Evolutionary conservation across 2,797 vertebrate genomes (phyloP), one percentile per base, ranked within the genome.

Genomic region (Sylvia borin): DNA sequence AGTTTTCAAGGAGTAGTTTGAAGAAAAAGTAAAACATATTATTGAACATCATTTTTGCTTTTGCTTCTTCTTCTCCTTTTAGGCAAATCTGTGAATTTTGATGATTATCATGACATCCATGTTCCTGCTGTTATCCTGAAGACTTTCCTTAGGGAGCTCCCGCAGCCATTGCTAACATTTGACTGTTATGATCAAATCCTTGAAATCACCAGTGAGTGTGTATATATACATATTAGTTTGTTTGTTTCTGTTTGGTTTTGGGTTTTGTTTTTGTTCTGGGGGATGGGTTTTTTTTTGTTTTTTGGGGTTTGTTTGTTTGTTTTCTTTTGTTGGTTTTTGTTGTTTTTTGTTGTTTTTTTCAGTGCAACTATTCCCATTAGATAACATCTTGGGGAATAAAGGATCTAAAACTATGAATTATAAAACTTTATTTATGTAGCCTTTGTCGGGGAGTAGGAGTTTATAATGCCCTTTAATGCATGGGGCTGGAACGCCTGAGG

Each of bases 131-230:
- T 98, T 79, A 98, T 98, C 97, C 97, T 99, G 67, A 99, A 99
- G 98, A 98, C 98, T 26, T 99, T 99, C 68, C 98, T 99, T 47
- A 93, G 98, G 51, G 98, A 99, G 91, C 98, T 99, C 22, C 98
- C 98, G 4, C 98, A 99, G 75, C 99, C 99, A 0, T 97, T 99
- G 84, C 96, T 99, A 66, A 99, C 98, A 6, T 98, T 98, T 80
- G 88, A 97, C 32, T 97, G 98, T 72, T 99, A 98, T 5, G 95
- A 91, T 78, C 97, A 96, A 36, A 97, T 99, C 70, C 97, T 98
- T 13, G 98, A 97, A 18, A 96, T 99, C 77, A 98, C 98, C 20
- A 85, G 99, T 99, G 90, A 96, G 98, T 98, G 26, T 26, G 27
- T n/a, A 3, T 32, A 43, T 57, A 67, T 48, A 24, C 36, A 8